Evolutionary conservation across 2,888 invertebrate genomes (phyloP), one percentile per base, ranked within the genome.

Genomic region (Diarsia dahlii): DNA sequence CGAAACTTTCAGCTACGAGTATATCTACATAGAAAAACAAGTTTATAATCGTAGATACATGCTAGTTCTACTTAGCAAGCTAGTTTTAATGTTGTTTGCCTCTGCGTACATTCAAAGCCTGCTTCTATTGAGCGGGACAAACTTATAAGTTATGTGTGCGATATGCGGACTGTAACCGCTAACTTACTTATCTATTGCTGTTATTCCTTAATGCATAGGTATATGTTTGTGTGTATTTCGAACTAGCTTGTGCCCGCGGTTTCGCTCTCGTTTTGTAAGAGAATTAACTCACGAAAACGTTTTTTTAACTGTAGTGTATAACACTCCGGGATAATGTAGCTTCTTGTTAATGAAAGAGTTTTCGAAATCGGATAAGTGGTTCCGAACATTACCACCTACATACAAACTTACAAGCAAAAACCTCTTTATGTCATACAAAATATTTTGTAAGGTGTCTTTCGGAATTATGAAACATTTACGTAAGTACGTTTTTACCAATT

Each of bases 111-210:
- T 75, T 66, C 65, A 70, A 48, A 70, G 71, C 71, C 56, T 60
- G 81, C 34, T 34, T 48, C 28, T 56, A 78, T 81, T 81, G 67
- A 81, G 79, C 60, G 58, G 56, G 58, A 62, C 50, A 5, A 72
- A 82, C 39, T 82, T 82, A 52, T 82, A 82, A 82, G 71, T 82
- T 72, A 79, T 71, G 69, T n/a, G 28, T 34, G 48, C 52, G 75
- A 71, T 82, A 79, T 52, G 71, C 56, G 50, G 45, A 80, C 34
- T 58, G 52, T 76, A 23, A 58, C 71, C 39, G 9, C 48, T 28
- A 23, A 71, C 60, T 60, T 77, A 74, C 48, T 70, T 70, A 67
- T 64, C 74, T 58, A 63, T 64, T 71, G 46, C 66, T 58, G 23
- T 18, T 67, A 58, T 54, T 76, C n/a, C 52, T 45, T 71, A 52